Percentiles rank a stretch among this genome's conserved stretches.
Conservation (phyloP, 2,888 invertebrate genomes). For the Yponomeuta plumbellus region DNA sequence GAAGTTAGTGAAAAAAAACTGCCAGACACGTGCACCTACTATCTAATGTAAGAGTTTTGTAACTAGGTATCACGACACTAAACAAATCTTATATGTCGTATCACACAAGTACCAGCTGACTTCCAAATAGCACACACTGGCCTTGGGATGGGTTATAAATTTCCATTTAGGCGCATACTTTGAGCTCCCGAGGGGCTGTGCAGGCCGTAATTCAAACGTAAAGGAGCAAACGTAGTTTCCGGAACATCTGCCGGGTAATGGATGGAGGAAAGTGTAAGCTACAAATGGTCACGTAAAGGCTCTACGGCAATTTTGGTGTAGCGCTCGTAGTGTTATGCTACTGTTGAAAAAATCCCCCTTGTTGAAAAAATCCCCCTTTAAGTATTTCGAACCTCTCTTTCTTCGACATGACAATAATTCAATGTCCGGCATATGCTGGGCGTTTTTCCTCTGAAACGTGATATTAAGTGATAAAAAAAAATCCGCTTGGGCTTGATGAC, state of each 20-base stretch:
- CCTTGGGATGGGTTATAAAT: constrained; percentile 45
- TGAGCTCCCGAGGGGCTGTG: constrained; percentile 37
- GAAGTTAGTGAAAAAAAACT: not conserved
- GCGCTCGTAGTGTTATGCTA: too few relatives aligned
- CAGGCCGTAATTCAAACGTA: constrained; percentile 51
- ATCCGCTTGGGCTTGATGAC: too few relatives aligned
- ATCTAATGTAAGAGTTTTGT: not conserved
- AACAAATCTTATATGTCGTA: too few relatives aligned
- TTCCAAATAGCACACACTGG: constrained; percentile 3
- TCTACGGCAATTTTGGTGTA: not conserved
- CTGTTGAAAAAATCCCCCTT: not conserved
- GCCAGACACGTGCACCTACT: not conserved
- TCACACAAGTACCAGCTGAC: not conserved
- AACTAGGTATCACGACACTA: not conserved
- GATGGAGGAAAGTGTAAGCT: constrained; percentile 8
- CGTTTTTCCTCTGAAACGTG: too few relatives aligned
- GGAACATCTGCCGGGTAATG: constrained; percentile 44
- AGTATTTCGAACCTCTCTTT: too few relatives aligned
- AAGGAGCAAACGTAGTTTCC: constrained; percentile 46
- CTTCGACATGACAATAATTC: too few relatives aligned
- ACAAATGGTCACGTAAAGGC: not conserved
- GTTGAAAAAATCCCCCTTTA: not conserved
- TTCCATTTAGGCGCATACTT: constrained; percentile 51
- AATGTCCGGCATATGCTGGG: too few relatives aligned
- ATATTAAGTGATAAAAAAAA: too few relatives aligned